A percentile compares a stretch with the other conserved stretches of the same genome.
Evolutionary conservation across 2,797 vertebrate species (phyloP).

Genomic region (Chaetophractus vellerosus): DNA sequence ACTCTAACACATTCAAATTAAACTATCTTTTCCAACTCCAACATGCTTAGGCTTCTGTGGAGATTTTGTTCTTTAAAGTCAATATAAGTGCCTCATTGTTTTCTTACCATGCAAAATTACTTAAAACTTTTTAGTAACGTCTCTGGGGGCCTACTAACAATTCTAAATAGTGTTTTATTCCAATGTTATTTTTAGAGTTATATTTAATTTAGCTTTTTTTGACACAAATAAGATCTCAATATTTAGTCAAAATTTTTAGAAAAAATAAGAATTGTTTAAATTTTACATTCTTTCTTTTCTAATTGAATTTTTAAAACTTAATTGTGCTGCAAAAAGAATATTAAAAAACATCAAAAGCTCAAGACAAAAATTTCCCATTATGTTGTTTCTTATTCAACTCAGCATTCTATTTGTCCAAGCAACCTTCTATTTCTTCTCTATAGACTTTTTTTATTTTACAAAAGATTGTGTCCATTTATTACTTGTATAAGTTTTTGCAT

Average conservation of each 20-base stretch:
- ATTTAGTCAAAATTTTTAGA: conserved; percentile 15
- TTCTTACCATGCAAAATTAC: neutral
- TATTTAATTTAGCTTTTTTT: conserved; percentile 38
- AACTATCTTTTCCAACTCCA: neutral
- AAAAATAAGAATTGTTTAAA: neutral
- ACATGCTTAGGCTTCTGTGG: neutral
- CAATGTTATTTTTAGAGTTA: conserved; percentile 33
- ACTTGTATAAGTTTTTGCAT: conserved; percentile 1
- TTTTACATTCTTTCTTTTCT: neutral
- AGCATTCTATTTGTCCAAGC: neutral
- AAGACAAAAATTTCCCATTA: conserved; percentile 27
- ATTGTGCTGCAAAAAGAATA: conserved; percentile 9
- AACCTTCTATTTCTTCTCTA: neutral
- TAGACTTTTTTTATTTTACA: neutral
- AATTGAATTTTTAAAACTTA: conserved; percentile 41
- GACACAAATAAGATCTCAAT: neutral
- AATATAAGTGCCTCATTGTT: neutral
- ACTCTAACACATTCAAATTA: conserved; percentile 2
- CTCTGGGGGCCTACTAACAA: neutral
- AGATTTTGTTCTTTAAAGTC: neutral
- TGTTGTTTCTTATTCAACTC: conserved; percentile 22
- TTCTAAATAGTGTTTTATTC: conserved; percentile 27
- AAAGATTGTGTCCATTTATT: neutral
- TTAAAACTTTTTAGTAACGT: conserved; percentile 37
- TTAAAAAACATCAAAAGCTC: conserved; percentile 1